These are phyloP conservation scores for Latrodectus geometricus DNA, from an alignment of 1,140 invertebrate genomes.

Conservation along the genomic window DNA sequence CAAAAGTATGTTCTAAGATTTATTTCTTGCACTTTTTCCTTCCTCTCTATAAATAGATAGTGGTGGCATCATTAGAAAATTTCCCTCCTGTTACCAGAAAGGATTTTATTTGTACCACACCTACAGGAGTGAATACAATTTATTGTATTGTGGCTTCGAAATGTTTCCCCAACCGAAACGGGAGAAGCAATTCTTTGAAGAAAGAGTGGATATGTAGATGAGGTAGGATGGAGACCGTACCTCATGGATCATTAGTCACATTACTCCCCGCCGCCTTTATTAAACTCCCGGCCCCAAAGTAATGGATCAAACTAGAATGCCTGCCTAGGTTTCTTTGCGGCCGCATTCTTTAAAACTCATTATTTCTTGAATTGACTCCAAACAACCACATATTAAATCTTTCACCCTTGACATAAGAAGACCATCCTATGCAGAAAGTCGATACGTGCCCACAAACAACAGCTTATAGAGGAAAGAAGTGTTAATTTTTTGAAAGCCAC, in stretches of 20 bases:
- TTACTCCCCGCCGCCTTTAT: constrained; percentile 58
- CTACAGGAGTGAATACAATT: constrained; percentile 37
- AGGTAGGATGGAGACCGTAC: constrained; percentile 5
- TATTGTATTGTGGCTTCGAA: constrained; percentile 55
- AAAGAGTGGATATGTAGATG: constrained; percentile 56
- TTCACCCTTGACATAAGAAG: not conserved
- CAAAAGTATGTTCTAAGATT: too few species aligned
- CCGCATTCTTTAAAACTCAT: not conserved
- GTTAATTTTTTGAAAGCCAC: too few species aligned
- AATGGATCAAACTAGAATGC: constrained; percentile 57
- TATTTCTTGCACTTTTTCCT: too few species aligned
- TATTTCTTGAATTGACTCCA: constrained; percentile 2
- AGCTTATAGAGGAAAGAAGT: too few species aligned
- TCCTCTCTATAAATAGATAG: too few species aligned
- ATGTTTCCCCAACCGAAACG: constrained; percentile 43
- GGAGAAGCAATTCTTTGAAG: constrained; percentile 55
- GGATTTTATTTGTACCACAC: constrained; percentile 48
- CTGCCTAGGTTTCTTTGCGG: not conserved
- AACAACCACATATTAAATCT: not conserved
- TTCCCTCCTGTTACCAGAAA: not conserved
- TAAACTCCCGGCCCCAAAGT: constrained; percentile 47
- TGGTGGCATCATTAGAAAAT: too few species aligned
- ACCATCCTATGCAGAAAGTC: not conserved
- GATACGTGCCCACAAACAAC: too few species aligned
- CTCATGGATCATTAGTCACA: constrained; percentile 59